Conservation (phyloP, 2,113 vertebrate genomes). For the Cercopithecus mona region DNA sequence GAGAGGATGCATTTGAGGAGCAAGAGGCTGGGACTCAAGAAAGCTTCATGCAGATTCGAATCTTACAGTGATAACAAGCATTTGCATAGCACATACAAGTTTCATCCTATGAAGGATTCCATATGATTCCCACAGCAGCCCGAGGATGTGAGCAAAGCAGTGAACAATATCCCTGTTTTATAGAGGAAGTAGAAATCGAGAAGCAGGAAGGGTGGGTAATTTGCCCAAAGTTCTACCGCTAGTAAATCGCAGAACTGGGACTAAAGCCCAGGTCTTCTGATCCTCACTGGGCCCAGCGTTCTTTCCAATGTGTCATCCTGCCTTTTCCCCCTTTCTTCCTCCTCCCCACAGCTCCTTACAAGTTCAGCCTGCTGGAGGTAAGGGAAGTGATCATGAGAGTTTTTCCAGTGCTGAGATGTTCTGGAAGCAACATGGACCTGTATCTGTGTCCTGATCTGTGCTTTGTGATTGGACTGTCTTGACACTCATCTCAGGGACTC, state of each 20-base stretch:
- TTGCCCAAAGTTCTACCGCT: neutral
- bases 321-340: neutral
- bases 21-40: neutral
- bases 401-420: neutral
- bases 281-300: neutral
- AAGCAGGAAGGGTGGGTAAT: constrained; percentile 17
- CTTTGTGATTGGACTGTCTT: neutral
- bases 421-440: neutral
- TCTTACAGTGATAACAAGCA: neutral
- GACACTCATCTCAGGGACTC: neutral
- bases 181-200: neutral
- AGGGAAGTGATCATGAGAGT: neutral
- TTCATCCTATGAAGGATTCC: neutral
- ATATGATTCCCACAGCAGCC: neutral
- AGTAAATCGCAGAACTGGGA: neutral
- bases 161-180: neutral
- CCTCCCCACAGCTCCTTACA: neutral
- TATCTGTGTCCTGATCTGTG: neutral
- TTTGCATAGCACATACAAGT: neutral
- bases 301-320: neutral
- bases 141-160: neutral
- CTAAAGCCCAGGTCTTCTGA: neutral
- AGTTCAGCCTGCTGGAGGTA: neutral
- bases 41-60: neutral
- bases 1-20: neutral